A percentile compares a stretch with the other conserved stretches of the same genome.
These are phyloP conservation scores for Rhodinocichla rosea DNA, from an alignment of 2,113 vertebrate genomes.

Conservation along the genomic window DNA sequence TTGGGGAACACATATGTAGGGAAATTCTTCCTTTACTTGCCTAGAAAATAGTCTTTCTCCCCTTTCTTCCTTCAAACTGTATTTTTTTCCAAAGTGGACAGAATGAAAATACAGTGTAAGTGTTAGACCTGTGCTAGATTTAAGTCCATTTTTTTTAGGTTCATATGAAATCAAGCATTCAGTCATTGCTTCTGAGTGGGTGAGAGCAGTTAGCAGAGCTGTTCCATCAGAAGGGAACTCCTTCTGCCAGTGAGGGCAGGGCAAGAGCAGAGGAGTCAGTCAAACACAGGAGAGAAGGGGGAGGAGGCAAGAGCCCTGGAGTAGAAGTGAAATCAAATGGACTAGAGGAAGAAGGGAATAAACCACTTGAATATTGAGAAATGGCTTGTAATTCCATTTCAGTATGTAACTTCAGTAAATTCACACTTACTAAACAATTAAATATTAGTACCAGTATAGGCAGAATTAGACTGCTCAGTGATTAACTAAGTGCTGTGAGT, in stretches of 20 bases:
- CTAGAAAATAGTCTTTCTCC: background rate
- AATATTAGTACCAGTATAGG: background rate
- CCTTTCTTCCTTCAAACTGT: background rate
- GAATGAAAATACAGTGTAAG: background rate
- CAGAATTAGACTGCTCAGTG: background rate
- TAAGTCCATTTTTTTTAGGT: background rate
- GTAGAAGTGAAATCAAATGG: background rate
- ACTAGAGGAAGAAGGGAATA: background rate
- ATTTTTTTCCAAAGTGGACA: background rate
- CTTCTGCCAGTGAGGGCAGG: background rate
- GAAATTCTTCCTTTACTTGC: background rate
- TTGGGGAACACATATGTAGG: background rate
- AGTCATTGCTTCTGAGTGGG: background rate
- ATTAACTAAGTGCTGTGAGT: background rate
- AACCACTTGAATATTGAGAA: background rate
- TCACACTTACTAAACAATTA: background rate
- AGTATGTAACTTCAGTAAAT: background rate
- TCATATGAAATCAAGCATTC: background rate
- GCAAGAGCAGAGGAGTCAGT: background rate
- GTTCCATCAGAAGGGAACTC: background rate
- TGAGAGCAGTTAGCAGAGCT: background rate
- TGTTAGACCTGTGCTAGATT: background rate
- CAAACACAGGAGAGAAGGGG: background rate
- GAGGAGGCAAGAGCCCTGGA: background rate
- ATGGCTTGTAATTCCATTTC: background rate